Percentiles rank a stretch among this genome's conserved stretches.
Evolutionary conservation across 2,888 invertebrate genomes (phyloP).

Genomic region (Dryocosmus kuriphilus): DNA sequence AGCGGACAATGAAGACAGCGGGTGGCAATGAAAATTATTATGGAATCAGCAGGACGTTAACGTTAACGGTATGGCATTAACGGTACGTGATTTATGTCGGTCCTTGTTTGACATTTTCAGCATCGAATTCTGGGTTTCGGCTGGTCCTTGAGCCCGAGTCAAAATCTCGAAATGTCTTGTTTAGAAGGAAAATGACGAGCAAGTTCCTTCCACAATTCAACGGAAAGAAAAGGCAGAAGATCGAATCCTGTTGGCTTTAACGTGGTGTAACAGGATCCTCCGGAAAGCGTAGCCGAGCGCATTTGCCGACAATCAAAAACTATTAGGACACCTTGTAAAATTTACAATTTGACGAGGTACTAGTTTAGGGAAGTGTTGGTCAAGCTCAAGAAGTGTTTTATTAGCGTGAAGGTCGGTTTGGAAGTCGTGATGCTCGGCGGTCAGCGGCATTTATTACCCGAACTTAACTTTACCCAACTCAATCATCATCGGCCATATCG

Average conservation of each 20-base stretch:
- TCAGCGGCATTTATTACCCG: constrained; percentile 33
- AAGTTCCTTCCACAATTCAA: constrained; percentile 14
- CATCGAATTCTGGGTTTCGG: constrained; percentile 33
- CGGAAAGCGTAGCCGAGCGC: constrained; percentile 44
- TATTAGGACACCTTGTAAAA: constrained; percentile 43
- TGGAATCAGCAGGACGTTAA: constrained; percentile 48
- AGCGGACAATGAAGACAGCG: constrained; percentile 37
- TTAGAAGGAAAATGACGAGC: constrained; percentile 39
- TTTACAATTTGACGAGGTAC: constrained; percentile 32
- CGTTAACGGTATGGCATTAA: constrained; percentile 40
- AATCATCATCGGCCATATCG: constrained; percentile 39
- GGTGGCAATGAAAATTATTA: constrained; percentile 49
- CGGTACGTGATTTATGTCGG: constrained; percentile 50
- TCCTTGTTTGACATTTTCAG: constrained; percentile 43
- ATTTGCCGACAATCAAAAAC: constrained; percentile 41
- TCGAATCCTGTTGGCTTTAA: neutral
- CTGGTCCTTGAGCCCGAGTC: constrained; percentile 39
- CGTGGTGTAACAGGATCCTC: constrained; percentile 34
- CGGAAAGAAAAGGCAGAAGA: constrained; percentile 16
- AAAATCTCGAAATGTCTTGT: constrained; percentile 26
- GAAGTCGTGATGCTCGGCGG: constrained; percentile 32
- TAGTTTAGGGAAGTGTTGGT: constrained; percentile 39
- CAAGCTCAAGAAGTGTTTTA: constrained; percentile 32
- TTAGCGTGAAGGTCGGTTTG: constrained; percentile 40
- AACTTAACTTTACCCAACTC: constrained; percentile 34